Conservation (phyloP, 2,888 invertebrate species). For the Athalia circularis region DNA sequence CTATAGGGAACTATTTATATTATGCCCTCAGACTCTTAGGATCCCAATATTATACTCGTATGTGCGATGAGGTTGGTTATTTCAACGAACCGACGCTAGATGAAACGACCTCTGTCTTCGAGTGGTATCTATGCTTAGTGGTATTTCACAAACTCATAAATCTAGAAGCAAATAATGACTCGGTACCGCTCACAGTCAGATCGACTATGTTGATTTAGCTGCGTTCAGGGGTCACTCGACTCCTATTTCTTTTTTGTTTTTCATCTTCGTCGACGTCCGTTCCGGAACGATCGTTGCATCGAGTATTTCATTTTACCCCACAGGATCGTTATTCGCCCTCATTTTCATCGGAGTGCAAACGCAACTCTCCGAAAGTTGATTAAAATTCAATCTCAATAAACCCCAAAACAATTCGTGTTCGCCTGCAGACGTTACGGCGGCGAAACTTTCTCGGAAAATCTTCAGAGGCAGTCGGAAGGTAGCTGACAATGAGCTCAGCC, state of each 20-base stretch:
- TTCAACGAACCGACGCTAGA: constrained; percentile 38
- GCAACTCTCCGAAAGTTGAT: not conserved
- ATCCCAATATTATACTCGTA: constrained; percentile 14
- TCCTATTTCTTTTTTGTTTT: constrained; percentile 7
- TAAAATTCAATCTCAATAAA: too few relatives aligned
- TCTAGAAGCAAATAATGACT: constrained; percentile 73
- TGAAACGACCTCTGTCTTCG: not conserved
- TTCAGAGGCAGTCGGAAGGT: constrained; percentile 6
- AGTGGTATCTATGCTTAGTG: constrained; percentile 46
- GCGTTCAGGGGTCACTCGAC: constrained; percentile 67
- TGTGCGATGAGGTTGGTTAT: constrained; percentile 12
- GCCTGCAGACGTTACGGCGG: too few relatives aligned
- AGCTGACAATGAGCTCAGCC: too few relatives aligned
- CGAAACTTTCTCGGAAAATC: constrained; percentile 4
- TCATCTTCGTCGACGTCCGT: constrained; percentile 1
- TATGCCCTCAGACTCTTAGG: too few relatives aligned
- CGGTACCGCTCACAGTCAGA: constrained; percentile 63
- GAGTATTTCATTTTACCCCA: not conserved
- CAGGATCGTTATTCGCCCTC: too few relatives aligned
- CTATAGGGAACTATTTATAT: too few relatives aligned
- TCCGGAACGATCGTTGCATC: not conserved
- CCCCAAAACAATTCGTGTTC: too few relatives aligned
- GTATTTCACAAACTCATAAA: constrained; percentile 70
- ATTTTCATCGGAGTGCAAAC: too few relatives aligned
- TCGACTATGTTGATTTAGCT: constrained; percentile 71